These are phyloP conservation scores for Drosophila prosaltans DNA, from an alignment of 1,140 invertebrate species.

Conservation along the genomic window DNA sequence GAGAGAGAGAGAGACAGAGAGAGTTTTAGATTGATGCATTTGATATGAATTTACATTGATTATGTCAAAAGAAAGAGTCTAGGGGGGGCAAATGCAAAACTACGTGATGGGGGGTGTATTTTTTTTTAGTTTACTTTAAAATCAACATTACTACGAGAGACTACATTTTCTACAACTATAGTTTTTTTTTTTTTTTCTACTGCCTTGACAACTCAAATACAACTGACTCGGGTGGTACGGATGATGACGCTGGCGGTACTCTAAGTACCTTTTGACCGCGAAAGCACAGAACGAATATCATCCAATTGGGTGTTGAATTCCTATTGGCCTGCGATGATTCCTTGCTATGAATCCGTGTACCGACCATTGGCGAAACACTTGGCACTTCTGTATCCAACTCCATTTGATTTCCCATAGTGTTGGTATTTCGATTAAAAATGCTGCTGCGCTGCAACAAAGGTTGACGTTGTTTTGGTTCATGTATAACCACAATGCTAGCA, in stretches of 20 bases:
- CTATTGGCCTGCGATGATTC: slow-evolving; percentile 20
- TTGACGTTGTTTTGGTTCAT: slow-evolving; percentile 58
- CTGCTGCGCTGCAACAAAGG: slow-evolving; percentile 43
- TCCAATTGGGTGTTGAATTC: slow-evolving; percentile 62
- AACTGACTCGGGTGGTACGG: slow-evolving; percentile 83
- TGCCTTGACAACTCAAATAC: slow-evolving; percentile 83
- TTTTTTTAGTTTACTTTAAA: too few relatives aligned
- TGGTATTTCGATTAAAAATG: slow-evolving; percentile 36
- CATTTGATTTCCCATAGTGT: slow-evolving; percentile 13
- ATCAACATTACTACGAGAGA: neutral
- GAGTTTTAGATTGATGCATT: neutral
- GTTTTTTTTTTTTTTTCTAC: slow-evolving; percentile 60
- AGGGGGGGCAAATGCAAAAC: slow-evolving; percentile 2
- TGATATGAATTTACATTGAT: neutral
- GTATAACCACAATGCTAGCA: slow-evolving; percentile 63
- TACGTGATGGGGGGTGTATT: neutral
- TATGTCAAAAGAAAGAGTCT: neutral
- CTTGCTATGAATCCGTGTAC: slow-evolving; percentile 50
- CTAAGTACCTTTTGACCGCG: slow-evolving; percentile 82
- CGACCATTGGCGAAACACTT: slow-evolving; percentile 1
- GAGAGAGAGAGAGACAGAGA: neutral
- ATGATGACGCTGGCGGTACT: slow-evolving; percentile 81
- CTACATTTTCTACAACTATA: slow-evolving; percentile 54
- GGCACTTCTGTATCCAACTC: slow-evolving; percentile 14
- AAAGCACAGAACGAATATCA: slow-evolving; percentile 72